Percentiles rank a stretch among this genome's conserved stretches.
These are phyloP conservation scores for Punctoribates punctum DNA, from an alignment of 2,888 invertebrate species.

Conservation along the genomic window DNA sequence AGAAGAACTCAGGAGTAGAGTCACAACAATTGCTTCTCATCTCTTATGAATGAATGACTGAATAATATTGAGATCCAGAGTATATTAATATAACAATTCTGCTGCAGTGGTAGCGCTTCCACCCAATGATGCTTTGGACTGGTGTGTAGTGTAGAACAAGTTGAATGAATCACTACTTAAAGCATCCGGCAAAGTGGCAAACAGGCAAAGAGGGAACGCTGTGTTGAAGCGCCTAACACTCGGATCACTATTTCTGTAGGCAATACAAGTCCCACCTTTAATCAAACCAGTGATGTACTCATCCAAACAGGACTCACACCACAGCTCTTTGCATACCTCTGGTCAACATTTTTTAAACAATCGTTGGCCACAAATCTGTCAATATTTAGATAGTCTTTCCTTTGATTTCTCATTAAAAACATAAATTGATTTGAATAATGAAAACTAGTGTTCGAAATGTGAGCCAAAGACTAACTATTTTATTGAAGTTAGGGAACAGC, in stretches of 20 bases:
- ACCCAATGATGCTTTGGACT: constrained; percentile 20
- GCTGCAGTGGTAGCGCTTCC: background rate
- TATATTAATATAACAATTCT: constrained; percentile 19
- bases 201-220: too few relatives aligned
- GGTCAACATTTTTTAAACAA: background rate
- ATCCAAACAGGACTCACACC: background rate
- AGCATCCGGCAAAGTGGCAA: constrained; percentile 12
- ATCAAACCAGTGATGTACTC: background rate
- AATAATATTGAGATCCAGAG: constrained; percentile 22
- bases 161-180: constrained; percentile 32
- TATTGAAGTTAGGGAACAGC: background rate
- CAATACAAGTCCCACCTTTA: constrained; percentile 27
- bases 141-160: constrained; percentile 7
- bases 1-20: background rate
- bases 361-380: too few relatives aligned
- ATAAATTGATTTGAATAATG: background rate
- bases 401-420: background rate
- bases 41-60: constrained; percentile 19
- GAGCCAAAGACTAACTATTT: background rate
- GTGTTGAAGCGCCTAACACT: background rate
- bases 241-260: background rate
- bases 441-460: background rate
- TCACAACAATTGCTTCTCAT: constrained; percentile 1
- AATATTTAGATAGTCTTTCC: background rate
- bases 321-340: background rate